These are phyloP conservation scores for Ceratitis capitata DNA, from an alignment of 1,140 invertebrate genomes.

Conservation along the genomic window DNA sequence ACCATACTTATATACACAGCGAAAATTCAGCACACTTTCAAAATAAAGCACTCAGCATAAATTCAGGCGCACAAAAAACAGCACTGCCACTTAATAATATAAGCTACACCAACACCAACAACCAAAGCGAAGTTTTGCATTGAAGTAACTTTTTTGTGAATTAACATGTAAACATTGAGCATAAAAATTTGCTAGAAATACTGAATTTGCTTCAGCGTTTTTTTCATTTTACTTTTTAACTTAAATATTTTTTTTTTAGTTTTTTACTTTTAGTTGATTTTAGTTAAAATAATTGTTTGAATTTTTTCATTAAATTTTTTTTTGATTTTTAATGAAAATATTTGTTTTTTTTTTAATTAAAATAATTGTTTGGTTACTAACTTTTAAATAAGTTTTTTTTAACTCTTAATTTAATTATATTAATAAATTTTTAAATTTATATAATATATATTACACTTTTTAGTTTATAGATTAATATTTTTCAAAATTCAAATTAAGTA, in stretches of 20 bases:
- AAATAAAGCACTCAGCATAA: not conserved
- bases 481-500: not conserved
- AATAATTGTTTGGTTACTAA: not conserved
- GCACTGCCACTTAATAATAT: not conserved
- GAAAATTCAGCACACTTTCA: slow-evolving; percentile 4
- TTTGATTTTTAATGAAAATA: not conserved
- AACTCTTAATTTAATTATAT: not conserved
- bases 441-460: not conserved
- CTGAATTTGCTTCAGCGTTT: not conserved
- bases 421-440: not conserved
- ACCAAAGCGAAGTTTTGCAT: not conserved
- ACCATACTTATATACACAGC: slow-evolving; percentile 30
- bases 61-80: not conserved
- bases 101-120: slow-evolving; percentile 37
- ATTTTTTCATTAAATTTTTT: not conserved
- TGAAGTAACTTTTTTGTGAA: not conserved
- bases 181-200: not conserved
- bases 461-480: no score
- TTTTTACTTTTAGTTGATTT: not conserved
- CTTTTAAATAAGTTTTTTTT: not conserved
- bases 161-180: no score
- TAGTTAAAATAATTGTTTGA: not conserved
- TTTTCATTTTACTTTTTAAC: not conserved
- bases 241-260: not conserved
- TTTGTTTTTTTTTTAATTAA: not conserved